Base-by-base conservation (phyloP, 2,113 vertebrate genomes). In the Petaurus breviceps region DNA sequence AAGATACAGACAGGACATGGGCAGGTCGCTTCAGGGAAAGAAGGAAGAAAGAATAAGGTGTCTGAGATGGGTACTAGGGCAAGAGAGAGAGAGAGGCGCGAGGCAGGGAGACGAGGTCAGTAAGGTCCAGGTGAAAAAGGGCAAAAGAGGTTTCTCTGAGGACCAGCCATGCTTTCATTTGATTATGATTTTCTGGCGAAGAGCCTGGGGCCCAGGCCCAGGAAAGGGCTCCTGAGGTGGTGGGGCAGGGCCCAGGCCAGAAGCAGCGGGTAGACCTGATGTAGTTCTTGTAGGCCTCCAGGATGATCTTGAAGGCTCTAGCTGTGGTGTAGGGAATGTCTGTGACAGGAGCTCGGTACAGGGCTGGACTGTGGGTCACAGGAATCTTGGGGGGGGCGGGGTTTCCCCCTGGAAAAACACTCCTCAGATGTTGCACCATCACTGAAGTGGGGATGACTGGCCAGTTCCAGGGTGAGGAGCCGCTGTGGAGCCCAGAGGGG, bases 261-360 rank as follows among this genome's bases (percentile, higher is more conserved):
- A 98, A 0, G 98, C 98, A 0, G 99, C 95, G 43, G 99, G 99
- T 0, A 99, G 99, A 94, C 0, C 99, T 99, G 97, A 99, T 99
- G 84, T 99, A 99, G 68, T 99, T 99, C 68, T 99, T 99, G 98
- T 99, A 99, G 0, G 99, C 99, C 92, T 99, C 99, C 0, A 99
- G 99, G 97, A 99, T 99, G 98, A 99, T 99, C 95, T 99, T 99
- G 99, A 99, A 99, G 95, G 99, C 99, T 3, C 99, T 99, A 8
- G 99, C 98, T 95, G 99, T 99, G 93, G 99, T 99, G 0, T 99
- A 99, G 0, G 99, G 99, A 93, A 99, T 99, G 97, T 99, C 99
- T 0, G 99, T 99, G 97, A 99, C 99, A 14, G 99, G 99, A 98
- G 99, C 99, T 0, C 99, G 98, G 98, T 99, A 99, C 0, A 99